Conservation (phyloP, 2,888 invertebrate species). For the Hanleya hanleyi region DNA sequence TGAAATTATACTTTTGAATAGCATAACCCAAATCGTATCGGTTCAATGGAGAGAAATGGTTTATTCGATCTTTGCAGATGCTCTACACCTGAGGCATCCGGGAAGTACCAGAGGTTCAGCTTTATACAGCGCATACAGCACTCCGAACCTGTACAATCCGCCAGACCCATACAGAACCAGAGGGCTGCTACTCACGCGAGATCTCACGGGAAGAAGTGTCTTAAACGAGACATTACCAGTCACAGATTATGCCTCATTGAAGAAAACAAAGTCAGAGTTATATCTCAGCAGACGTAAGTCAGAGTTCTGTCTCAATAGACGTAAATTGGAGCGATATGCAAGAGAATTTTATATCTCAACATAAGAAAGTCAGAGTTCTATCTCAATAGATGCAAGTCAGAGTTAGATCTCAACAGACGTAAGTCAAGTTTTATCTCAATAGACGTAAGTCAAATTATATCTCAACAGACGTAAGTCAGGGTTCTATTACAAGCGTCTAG, state of each 20-base stretch:
- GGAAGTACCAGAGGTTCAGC: slow-evolving; percentile 27
- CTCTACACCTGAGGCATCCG: slow-evolving; percentile 28
- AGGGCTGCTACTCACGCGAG: background rate
- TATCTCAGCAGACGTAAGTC: background rate
- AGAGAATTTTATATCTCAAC: too few species aligned
- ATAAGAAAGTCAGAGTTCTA: too few species aligned
- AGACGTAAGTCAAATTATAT: background rate
- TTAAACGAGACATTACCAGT: background rate
- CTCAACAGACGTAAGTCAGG: background rate
- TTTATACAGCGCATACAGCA: background rate
- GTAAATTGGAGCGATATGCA: too few species aligned
- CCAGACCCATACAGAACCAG: background rate
- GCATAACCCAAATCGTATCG: too few species aligned
- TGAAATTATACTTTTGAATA: too few species aligned
- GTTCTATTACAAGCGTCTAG: too few species aligned
- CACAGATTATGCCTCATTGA: background rate
- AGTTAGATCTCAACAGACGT: background rate
- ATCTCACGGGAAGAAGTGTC: background rate
- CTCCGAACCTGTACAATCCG: slow-evolving; percentile 3
- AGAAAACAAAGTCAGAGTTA: background rate
- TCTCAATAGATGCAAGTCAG: too few species aligned
- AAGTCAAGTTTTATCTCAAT: background rate
- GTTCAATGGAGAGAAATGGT: too few species aligned
- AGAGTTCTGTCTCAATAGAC: too few species aligned
- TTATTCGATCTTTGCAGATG: slow-evolving; percentile 14